These are phyloP conservation scores for Achlya flavicornis DNA, from an alignment of 2,888 invertebrate species.

Conservation along the genomic window DNA sequence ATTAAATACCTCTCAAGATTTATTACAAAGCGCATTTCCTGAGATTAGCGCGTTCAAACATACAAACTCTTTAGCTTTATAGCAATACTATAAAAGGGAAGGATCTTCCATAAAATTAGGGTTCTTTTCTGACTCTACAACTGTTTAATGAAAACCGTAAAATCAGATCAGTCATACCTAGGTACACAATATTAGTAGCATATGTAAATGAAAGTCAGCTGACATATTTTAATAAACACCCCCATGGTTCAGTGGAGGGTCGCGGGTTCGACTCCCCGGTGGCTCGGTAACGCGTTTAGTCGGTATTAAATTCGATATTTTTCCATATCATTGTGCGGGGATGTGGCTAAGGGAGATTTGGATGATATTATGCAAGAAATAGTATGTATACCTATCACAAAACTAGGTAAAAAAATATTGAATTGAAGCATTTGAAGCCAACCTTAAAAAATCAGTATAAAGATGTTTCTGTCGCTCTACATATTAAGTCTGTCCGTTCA, in stretches of 20 bases:
- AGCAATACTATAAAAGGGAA: no score
- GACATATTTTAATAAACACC: conserved; percentile 72
- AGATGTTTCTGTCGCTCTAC: no score
- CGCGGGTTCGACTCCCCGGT: conserved; percentile 48
- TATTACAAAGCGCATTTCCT: no score
- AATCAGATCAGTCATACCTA: conserved; percentile 35
- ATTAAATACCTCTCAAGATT: no score
- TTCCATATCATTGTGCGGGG: conserved; percentile 75
- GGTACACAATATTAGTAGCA: conserved; percentile 41
- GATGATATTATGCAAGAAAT: conserved; percentile 47
- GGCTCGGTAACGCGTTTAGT: conserved; percentile 57
- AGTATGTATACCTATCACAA: neutral
- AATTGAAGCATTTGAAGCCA: no score
- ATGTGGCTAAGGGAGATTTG: conserved; percentile 52
- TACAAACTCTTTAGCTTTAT: no score
- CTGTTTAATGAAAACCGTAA: conserved; percentile 15
- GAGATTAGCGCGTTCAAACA: no score
- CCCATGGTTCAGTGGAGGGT: conserved; percentile 32
- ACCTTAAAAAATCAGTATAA: no score
- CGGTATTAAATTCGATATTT: conserved; percentile 79
- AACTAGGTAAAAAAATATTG: no score
- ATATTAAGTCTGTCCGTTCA: no score
- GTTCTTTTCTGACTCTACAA: neutral
- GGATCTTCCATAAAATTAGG: neutral
- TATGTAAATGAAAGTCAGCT: conserved; percentile 67